Evolutionary conservation across 2,797 vertebrate species (phyloP).

Genomic region (Emydoidea blandingii): DNA sequence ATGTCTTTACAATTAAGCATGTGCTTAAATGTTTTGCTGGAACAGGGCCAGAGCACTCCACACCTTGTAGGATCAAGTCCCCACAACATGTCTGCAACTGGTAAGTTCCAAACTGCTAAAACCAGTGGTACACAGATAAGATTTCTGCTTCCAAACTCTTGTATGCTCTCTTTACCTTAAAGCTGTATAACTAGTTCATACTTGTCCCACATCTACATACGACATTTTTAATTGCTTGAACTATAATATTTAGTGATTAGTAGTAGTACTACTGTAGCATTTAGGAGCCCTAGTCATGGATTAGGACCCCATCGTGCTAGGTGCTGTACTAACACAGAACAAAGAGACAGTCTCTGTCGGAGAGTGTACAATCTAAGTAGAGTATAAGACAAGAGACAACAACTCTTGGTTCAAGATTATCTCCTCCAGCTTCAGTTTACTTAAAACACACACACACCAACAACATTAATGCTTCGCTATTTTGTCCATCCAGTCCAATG

Average conservation of each 20-base stretch:
- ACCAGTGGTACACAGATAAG: background rate
- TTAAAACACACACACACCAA: background rate
- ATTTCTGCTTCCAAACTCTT: conserved; percentile 1
- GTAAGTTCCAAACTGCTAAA: background rate
- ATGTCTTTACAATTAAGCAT: background rate
- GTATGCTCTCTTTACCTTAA: conserved; percentile 1
- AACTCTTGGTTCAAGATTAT: conserved; percentile 15
- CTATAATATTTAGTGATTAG: background rate
- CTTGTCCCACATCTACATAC: background rate
- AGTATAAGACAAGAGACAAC: too few species aligned
- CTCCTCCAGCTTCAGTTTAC: conserved; percentile 56
- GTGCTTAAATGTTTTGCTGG: background rate
- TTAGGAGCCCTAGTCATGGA: background rate
- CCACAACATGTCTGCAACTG: background rate
- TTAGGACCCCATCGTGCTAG: background rate
- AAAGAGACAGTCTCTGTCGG: too few species aligned
- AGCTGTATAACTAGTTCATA: background rate
- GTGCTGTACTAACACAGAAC: too few species aligned
- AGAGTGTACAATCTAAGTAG: too few species aligned
- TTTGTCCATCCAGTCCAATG: conserved; percentile 40
- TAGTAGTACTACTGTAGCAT: background rate
- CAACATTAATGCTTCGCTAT: conserved; percentile 33
- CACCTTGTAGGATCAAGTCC: background rate
- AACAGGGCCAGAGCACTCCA: background rate
- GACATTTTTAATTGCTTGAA: background rate